Evolutionary conservation across 2,888 invertebrate genomes (phyloP).

Genomic region (Sialis lutaria): DNA sequence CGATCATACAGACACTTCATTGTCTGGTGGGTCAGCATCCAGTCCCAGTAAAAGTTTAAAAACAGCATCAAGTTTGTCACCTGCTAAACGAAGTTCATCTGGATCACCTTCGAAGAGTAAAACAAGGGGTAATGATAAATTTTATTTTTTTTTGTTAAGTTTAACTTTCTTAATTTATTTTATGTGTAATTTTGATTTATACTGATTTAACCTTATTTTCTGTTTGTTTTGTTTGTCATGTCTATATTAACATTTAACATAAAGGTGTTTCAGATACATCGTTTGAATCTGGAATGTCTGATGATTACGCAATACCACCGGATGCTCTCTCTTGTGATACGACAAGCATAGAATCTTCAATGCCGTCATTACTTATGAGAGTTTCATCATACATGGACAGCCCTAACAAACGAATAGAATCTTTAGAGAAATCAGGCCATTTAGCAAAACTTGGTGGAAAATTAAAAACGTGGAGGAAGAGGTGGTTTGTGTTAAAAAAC

Average conservation of each 20-base stretch:
- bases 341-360: slow-evolving; percentile 58
- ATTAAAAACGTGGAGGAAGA: slow-evolving; percentile 88
- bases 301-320: slow-evolving; percentile 92
- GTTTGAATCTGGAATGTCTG: slow-evolving; percentile 85
- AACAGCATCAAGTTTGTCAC: slow-evolving; percentile 69
- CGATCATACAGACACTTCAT: slow-evolving; percentile 37
- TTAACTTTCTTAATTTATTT: slow-evolving; percentile 7
- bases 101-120: slow-evolving; percentile 68
- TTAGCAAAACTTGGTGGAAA: slow-evolving; percentile 58
- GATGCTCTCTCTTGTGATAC: slow-evolving; percentile 76
- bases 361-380: slow-evolving; percentile 44
- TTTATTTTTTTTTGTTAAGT: neutral
- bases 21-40: slow-evolving; percentile 47
- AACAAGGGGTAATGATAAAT: slow-evolving; percentile 44
- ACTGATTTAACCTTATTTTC: slow-evolving; percentile 2
- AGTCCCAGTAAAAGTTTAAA: slow-evolving; percentile 77
- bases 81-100: slow-evolving; percentile 66
- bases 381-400: slow-evolving; percentile 37
- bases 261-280: slow-evolving; percentile 61
- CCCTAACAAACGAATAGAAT: slow-evolving; percentile 47
- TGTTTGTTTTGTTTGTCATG: slow-evolving; percentile 10
- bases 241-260: slow-evolving; percentile 15
- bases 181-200: slow-evolving; percentile 3
- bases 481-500: slow-evolving; percentile 92
- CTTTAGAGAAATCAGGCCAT: slow-evolving; percentile 55